Conservation (phyloP, 2,113 vertebrate species). For the Rhegmatorhina hoffmannsi region DNA sequence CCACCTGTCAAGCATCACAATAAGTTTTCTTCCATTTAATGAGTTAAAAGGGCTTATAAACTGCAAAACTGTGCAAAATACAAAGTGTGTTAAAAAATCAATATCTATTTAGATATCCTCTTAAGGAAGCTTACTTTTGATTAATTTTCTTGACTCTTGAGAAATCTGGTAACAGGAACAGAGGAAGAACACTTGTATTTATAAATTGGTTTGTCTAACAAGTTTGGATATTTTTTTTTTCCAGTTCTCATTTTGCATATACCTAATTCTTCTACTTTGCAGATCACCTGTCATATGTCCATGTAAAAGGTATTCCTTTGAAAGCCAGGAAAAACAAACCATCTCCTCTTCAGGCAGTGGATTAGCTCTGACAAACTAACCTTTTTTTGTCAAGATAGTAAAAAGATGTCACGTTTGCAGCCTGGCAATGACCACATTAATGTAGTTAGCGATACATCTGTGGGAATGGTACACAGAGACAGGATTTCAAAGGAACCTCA, state of each 20-base stretch:
- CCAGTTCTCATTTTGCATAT: neutral
- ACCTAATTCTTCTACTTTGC: neutral
- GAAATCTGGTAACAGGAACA: conserved; percentile 27
- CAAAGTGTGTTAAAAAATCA: neutral
- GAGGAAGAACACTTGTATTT: conserved; percentile 25
- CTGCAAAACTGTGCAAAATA: conserved; percentile 12
- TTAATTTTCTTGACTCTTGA: conserved; percentile 42
- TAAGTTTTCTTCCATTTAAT: neutral
- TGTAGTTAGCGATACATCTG: neutral
- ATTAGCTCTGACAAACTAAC: neutral
- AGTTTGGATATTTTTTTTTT: neutral
- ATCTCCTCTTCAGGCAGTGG: neutral
- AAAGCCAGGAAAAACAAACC: neutral
- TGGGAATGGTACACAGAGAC: neutral
- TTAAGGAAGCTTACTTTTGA: conserved; percentile 26
- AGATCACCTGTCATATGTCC: neutral
- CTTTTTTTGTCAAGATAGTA: neutral
- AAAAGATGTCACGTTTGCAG: neutral
- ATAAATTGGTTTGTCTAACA: conserved; percentile 38
- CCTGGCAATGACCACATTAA: neutral
- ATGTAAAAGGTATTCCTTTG: conserved; percentile 1
- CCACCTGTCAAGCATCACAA: conserved; percentile 20
- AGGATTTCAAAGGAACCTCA: neutral
- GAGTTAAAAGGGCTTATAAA: conserved; percentile 28
- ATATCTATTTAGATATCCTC: conserved; percentile 26